phyloP scores from a whole-genome alignment of 2,888 invertebrate species.

The Rhaphigaster nebulosa region DNA sequence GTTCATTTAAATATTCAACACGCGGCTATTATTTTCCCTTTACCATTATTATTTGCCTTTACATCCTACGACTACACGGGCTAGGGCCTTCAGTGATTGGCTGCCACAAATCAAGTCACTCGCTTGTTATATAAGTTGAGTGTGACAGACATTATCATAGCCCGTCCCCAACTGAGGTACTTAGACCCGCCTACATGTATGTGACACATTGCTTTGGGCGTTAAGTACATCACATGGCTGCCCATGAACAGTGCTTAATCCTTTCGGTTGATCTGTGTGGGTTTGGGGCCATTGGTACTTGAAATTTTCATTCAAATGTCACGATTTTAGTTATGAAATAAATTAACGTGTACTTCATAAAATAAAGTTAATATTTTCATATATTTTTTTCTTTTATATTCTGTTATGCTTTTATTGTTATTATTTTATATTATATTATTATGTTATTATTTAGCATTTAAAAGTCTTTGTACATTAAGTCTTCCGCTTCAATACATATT shows the following conservation, averaged over 20 bases:
- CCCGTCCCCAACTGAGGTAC: constrained; percentile 25
- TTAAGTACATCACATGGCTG: constrained; percentile 7
- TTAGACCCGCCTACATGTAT: constrained; percentile 29
- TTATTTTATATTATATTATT: no score
- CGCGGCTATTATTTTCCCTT: constrained; percentile 37
- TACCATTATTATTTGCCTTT: constrained; percentile 41
- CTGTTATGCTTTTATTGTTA: no score
- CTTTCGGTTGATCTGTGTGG: not conserved
- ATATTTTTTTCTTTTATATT: no score
- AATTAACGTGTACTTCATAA: no score
- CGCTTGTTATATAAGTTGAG: not conserved
- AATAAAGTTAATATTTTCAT: no score
- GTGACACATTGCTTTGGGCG: not conserved
- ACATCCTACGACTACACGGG: constrained; percentile 32
- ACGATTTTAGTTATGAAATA: not conserved
- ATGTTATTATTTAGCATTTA: no score
- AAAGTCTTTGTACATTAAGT: no score
- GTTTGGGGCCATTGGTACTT: not conserved
- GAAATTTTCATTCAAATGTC: not conserved
- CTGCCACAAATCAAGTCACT: constrained; percentile 26
- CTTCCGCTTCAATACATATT: no score
- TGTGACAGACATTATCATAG: constrained; percentile 44
- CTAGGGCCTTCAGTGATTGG: constrained; percentile 24
- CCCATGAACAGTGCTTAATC: not conserved
- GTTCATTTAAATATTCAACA: constrained; percentile 44